phyloP scores from a whole-genome alignment of 2,888 invertebrate species.

The Brachynemurus nebulosus region DNA sequence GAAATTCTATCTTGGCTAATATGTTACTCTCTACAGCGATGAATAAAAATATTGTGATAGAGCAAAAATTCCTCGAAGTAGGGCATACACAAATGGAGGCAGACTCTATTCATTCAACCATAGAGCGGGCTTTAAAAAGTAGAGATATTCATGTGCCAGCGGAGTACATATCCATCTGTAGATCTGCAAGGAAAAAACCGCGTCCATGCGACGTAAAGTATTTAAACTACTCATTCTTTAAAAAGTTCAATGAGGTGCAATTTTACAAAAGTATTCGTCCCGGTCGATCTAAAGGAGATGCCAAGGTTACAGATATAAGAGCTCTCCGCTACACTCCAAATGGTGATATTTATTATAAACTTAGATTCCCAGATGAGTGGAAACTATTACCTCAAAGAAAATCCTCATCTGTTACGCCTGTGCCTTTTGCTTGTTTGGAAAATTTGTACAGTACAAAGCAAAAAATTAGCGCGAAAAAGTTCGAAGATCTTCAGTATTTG shows the following conservation, averaged over 20 bases:
- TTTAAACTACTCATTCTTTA: conserved; percentile 14
- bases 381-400: background rate
- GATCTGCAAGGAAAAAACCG: conserved; percentile 16
- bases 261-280: conserved; percentile 9
- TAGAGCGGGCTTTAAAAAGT: conserved; percentile 17
- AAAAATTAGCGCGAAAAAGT: background rate
- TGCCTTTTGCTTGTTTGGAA: background rate
- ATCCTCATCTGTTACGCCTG: background rate
- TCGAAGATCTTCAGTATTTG: background rate
- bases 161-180: conserved; percentile 15
- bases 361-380: conserved; percentile 6
- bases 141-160: conserved; percentile 15
- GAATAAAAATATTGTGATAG: conserved; percentile 15
- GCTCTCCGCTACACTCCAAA: conserved; percentile 8
- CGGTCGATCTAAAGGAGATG: conserved; percentile 9
- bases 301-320: conserved; percentile 10
- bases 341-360: conserved; percentile 10
- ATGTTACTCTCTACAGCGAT: conserved; percentile 19
- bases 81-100: conserved; percentile 23
- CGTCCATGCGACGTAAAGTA: conserved; percentile 17
- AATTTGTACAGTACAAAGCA: background rate
- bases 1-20: conserved; percentile 17
- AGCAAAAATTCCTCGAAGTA: conserved; percentile 22
- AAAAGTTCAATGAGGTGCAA: conserved; percentile 5
- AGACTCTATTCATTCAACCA: conserved; percentile 20